phyloP scores from a whole-genome alignment of 1,140 invertebrate genomes.

The Habropoda laboriosa region DNA sequence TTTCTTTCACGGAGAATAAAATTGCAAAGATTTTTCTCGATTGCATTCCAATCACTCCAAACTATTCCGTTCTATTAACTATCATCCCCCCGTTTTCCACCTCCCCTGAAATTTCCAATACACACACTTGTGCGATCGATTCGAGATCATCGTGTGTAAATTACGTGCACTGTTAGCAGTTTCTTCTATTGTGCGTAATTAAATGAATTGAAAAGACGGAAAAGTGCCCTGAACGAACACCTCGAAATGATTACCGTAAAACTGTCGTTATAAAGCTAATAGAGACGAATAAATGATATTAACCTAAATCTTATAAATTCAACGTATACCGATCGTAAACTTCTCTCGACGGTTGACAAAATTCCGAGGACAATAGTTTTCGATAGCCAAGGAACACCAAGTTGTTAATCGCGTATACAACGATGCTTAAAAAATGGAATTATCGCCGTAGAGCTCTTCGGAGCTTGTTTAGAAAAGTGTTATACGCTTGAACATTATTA shows the following conservation, averaged over 20 bases:
- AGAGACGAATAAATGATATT: constrained; percentile 65
- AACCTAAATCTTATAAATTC: constrained; percentile 27
- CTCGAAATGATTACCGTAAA: constrained; percentile 43
- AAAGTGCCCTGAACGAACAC: constrained; percentile 64
- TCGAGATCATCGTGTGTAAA: constrained; percentile 3
- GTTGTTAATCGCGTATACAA: background rate
- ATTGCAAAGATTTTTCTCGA: background rate
- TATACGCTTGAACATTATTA: constrained; percentile 6
- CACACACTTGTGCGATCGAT: constrained; percentile 2
- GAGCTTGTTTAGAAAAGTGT: background rate
- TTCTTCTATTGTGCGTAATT: constrained; percentile 24
- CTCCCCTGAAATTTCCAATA: background rate
- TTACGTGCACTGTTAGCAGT: background rate
- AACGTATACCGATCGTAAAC: background rate
- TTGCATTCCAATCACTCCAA: background rate
- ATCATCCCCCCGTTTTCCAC: too few species aligned
- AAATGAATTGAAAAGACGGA: constrained; percentile 18
- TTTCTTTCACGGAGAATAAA: constrained; percentile 3
- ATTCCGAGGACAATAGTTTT: background rate
- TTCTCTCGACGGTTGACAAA: background rate
- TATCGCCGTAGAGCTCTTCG: background rate
- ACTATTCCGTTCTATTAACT: background rate
- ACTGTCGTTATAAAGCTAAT: constrained; percentile 33
- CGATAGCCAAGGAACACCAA: background rate
- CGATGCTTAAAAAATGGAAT: background rate